These are phyloP conservation scores for Otus scops DNA, from an alignment of 2,797 vertebrate species.

Conservation along the genomic window DNA sequence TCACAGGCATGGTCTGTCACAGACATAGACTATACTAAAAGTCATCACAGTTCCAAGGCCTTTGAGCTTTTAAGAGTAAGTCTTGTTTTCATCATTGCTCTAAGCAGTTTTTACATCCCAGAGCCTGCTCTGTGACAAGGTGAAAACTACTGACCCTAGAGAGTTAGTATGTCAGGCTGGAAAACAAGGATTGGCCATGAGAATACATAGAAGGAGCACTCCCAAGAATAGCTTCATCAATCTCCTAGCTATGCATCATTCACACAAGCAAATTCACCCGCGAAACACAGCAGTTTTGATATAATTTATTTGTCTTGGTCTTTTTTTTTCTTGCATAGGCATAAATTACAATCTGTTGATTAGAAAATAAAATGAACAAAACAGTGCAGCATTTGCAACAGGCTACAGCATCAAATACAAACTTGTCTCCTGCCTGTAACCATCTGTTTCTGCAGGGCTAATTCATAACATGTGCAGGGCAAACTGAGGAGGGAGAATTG, in stretches of 20 bases:
- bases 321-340: constrained; percentile 77
- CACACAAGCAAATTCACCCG: not conserved
- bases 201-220: not conserved
- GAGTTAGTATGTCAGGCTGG: not conserved
- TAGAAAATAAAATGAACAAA: constrained; percentile 67
- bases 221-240: not conserved
- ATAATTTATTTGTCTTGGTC: constrained; percentile 64
- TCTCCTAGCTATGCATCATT: not conserved
- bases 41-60: not conserved
- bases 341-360: constrained; percentile 78
- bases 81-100: not conserved
- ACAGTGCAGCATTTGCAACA: constrained; percentile 78
- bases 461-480: not conserved
- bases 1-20: not conserved
- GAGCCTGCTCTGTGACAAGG: not conserved
- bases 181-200: not conserved
- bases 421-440: not conserved
- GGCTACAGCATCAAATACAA: constrained; percentile 47
- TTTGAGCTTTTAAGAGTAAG: not conserved
- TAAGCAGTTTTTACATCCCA: not conserved
- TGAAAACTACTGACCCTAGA: not conserved
- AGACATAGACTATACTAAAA: not conserved
- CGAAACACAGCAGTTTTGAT: not conserved
- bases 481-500: not conserved
- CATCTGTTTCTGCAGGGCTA: constrained; percentile 20